Conservation (phyloP, 2,113 vertebrate genomes). For the Odobenus rosmarus region DNA sequence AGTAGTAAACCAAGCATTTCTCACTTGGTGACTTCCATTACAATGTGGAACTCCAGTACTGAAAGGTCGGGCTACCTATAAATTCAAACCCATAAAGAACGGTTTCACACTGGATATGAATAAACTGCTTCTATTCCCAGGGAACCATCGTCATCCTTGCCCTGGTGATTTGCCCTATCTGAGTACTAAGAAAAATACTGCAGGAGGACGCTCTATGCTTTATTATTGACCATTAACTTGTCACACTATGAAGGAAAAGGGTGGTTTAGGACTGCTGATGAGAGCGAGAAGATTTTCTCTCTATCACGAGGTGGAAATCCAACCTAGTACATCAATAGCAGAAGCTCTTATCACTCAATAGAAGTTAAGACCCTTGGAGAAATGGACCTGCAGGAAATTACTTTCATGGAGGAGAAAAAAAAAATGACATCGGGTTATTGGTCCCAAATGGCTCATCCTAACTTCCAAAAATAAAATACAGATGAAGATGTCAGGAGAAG, state of each 20-base stretch:
- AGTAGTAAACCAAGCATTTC: background rate
- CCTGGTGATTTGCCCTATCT: background rate
- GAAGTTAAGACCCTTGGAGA: background rate
- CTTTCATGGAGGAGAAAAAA: background rate
- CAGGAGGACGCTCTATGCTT: background rate
- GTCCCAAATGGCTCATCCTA: background rate
- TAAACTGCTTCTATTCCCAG: background rate
- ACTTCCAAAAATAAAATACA: conserved; percentile 32
- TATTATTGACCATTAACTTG: background rate
- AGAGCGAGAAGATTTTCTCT: background rate
- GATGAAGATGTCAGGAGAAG: background rate
- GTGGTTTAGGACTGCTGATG: background rate
- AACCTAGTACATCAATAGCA: background rate
- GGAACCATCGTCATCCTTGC: background rate
- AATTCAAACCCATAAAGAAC: background rate
- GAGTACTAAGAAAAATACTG: background rate
- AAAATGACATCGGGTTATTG: background rate
- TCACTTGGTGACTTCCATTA: background rate
- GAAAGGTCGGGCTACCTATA: background rate
- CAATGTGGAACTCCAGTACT: background rate
- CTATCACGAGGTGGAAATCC: background rate
- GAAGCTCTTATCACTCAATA: background rate
- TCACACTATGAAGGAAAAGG: background rate
- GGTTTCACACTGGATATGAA: background rate
- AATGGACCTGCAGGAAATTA: conserved; percentile 7